phyloP scores from a whole-genome alignment of 2,797 vertebrate species.

The Myiotriccus ornatus region DNA sequence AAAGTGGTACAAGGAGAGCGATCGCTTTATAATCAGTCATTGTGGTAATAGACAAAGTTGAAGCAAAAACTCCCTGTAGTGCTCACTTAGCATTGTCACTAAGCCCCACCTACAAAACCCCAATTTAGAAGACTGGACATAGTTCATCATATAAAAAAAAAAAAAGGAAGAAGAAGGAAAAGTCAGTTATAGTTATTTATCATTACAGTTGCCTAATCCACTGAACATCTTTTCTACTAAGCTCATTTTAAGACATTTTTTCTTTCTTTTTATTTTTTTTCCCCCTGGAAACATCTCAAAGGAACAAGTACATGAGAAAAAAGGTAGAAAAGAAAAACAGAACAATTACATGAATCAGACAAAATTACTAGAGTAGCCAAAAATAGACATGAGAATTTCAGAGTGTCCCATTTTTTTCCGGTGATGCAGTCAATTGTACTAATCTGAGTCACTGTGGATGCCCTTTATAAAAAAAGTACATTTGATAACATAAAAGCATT shows the following conservation, averaged over 20 bases:
- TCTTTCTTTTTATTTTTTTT: background rate
- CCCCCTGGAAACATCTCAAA: background rate
- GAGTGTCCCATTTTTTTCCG: background rate
- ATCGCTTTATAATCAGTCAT: background rate
- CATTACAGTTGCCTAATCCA: background rate
- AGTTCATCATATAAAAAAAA: background rate
- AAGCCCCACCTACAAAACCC: background rate
- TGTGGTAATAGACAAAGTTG: fast-evolving
- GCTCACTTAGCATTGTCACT: background rate
- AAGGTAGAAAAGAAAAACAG: background rate
- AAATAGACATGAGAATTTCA: background rate
- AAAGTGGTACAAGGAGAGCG: background rate
- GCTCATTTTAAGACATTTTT: background rate
- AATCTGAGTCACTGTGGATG: background rate
- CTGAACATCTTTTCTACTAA: background rate
- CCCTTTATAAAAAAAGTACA: background rate
- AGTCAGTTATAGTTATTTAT: background rate
- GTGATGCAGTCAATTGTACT: background rate
- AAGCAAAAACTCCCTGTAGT: fast-evolving
- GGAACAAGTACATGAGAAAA: background rate
- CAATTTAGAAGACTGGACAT: background rate
- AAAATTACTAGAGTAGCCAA: background rate
- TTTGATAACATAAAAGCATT: background rate
- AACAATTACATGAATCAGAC: background rate
- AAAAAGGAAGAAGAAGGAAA: background rate